phyloP scores from a whole-genome alignment of 1,140 invertebrate genomes.

The Calosoma granatense region DNA sequence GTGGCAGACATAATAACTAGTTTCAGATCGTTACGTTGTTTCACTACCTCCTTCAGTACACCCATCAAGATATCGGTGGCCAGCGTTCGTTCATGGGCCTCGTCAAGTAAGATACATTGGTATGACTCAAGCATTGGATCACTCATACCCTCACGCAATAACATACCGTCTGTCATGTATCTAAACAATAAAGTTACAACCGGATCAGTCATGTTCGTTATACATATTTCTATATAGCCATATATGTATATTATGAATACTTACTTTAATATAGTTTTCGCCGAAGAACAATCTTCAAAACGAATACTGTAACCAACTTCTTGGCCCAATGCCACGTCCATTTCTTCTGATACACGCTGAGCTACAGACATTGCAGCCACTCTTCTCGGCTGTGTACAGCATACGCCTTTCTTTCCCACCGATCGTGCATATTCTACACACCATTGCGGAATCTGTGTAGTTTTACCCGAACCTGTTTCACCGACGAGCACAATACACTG shows the following conservation, averaged over 20 bases:
- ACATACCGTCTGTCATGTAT: constrained; percentile 99
- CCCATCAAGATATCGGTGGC: constrained; percentile 99
- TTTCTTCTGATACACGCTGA: constrained; percentile 96
- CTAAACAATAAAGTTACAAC: too few relatives aligned
- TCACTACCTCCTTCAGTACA: constrained; percentile 94
- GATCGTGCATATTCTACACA: constrained; percentile 81
- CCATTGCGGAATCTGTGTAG: constrained; percentile 91
- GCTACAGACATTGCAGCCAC: constrained; percentile 99
- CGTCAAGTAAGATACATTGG: constrained; percentile 92
- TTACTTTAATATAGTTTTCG: constrained; percentile 75
- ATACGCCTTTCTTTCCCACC: constrained; percentile 71
- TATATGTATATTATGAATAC: constrained; percentile 10
- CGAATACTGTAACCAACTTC: constrained; percentile 99
- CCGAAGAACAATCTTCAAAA: constrained; percentile 97
- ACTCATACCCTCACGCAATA: constrained; percentile 97
- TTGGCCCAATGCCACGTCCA: constrained; percentile 91
- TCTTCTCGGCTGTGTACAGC: constrained; percentile 94
- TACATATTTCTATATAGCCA: too few relatives aligned
- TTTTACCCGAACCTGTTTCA: constrained; percentile 96
- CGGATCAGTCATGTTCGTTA: not conserved
- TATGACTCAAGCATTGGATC: constrained; percentile 96
- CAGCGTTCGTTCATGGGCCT: constrained; percentile 97
- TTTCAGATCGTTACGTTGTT: constrained; percentile 89
- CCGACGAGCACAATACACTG: constrained; percentile 91
- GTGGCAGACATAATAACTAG: constrained; percentile 99